These are phyloP conservation scores for Opisthograptis luteolata DNA, from an alignment of 2,888 invertebrate species.

Conservation along the genomic window DNA sequence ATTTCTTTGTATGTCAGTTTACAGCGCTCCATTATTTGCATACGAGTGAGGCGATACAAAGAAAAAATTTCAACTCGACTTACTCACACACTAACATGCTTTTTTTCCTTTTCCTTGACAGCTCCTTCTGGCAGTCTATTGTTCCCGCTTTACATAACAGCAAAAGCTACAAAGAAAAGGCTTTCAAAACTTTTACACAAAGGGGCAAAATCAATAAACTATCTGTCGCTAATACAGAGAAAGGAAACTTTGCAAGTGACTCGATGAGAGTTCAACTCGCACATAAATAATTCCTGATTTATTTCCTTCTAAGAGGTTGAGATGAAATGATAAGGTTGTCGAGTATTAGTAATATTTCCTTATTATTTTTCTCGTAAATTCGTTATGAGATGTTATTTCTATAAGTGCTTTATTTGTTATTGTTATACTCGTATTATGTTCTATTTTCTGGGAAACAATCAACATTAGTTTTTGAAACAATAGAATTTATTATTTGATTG, in stretches of 20 bases:
- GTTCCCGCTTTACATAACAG: constrained; percentile 15
- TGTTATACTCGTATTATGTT: constrained; percentile 7
- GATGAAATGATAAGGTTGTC: constrained; percentile 12
- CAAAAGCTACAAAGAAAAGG: constrained; percentile 11
- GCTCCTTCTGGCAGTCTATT: background rate
- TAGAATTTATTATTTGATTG: too few relatives aligned
- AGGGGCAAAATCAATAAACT: constrained; percentile 23
- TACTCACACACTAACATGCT: background rate
- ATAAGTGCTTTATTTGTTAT: constrained; percentile 14
- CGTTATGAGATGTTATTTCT: constrained; percentile 22
- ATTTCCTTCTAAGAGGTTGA: constrained; percentile 11
- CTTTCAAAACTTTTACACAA: constrained; percentile 22
- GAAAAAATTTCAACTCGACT: too few relatives aligned
- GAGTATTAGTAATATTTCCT: constrained; percentile 14
- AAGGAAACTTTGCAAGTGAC: constrained; percentile 15
- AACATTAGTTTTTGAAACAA: too few relatives aligned
- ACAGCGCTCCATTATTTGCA: background rate
- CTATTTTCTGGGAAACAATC: too few relatives aligned
- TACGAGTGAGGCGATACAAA: background rate
- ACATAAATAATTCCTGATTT: constrained; percentile 14
- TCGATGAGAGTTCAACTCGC: constrained; percentile 8
- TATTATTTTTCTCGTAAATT: constrained; percentile 20
- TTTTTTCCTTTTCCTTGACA: constrained; percentile 1
- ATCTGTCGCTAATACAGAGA: constrained; percentile 14
- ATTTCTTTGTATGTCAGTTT: too few relatives aligned